Evolutionary conservation across 2,113 vertebrate genomes (phyloP), one percentile per base, ranked within the genome.

Genomic region (Phrynosoma blainvillii): DNA sequence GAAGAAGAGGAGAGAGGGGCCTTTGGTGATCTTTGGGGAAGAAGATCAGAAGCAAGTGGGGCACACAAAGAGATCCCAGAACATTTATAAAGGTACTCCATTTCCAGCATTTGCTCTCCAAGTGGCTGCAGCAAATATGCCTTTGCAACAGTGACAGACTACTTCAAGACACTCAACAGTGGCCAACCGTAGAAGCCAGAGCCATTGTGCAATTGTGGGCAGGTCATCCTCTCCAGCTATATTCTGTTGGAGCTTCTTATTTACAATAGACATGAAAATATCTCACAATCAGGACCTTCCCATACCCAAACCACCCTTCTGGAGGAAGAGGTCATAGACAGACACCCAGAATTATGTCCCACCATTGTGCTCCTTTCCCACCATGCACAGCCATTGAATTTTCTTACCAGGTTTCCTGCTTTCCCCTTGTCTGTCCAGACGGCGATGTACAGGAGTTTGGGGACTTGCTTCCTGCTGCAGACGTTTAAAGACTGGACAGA

Each of bases 331-430:
- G 20, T 65, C 30, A 42, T 0, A 10, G 52, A 8, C 8, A 23
- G 47, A 47, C 5, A 4, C 12, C 7, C 3, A 0, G 1, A 21
- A 2, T 14, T 5, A 16, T 52, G 13, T 71, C 32, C n/a, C n/a
- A 21, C 77, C 36, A 6, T 18, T 30, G 65, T 10, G 66, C 20
- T 11, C 18, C 59, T 21, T 36, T 20, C 23, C 16, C 27, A 10
- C 27, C 1, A 25, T 23, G 18, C 18, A 1, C 27, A 86, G 1
- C 5, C 0, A 27, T 40, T 80, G 70, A 42, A n/a, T 89, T 84
- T 62, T 87, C 95, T 96, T 91, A 96, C 95, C 94, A 87, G 79
- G 30, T 87, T 93, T 59, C 73, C 62, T 87, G 90, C 71, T 84
- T 42, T 59, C 21, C 18, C 71, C 71, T 76, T 84, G 74, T 1